phyloP scores from a whole-genome alignment of 2,888 invertebrate species.

The Heliconius ethilla region DNA sequence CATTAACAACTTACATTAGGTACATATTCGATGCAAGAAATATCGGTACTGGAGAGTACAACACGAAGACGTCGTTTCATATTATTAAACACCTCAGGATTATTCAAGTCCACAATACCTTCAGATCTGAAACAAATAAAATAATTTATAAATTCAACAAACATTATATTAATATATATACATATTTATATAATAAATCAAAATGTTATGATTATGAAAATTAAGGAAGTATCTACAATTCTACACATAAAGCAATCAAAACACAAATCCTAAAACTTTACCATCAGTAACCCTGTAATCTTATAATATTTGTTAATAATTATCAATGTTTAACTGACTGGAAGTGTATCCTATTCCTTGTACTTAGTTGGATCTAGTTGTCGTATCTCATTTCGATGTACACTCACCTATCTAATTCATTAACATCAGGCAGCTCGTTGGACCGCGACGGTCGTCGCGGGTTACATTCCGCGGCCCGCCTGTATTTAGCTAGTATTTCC shows the following conservation, averaged over 20 bases:
- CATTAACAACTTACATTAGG: slow-evolving; percentile 74
- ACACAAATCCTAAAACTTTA: no score
- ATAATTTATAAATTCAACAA: neutral
- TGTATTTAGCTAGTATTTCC: slow-evolving; percentile 97
- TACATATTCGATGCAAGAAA: slow-evolving; percentile 85
- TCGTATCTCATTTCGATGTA: no score
- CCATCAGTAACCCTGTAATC: no score
- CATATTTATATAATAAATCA: no score
- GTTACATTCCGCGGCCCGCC: slow-evolving; percentile 82
- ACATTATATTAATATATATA: no score
- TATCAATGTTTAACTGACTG: neutral
- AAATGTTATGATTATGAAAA: no score
- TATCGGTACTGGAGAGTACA: slow-evolving; percentile 94
- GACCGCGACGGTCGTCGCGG: slow-evolving; percentile 54
- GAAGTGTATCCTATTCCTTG: neutral
- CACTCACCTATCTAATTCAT: slow-evolving; percentile 31
- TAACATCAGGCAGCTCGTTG: slow-evolving; percentile 57
- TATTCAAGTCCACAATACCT: slow-evolving; percentile 71
- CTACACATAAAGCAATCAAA: no score
- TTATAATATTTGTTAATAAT: no score
- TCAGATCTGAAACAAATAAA: slow-evolving; percentile 48
- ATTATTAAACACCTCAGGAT: slow-evolving; percentile 75
- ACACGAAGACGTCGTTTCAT: slow-evolving; percentile 93
- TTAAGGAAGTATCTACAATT: no score
- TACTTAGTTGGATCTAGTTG: no score